phyloP scores from a whole-genome alignment of 2,113 vertebrate genomes.

The Fulica atra region DNA sequence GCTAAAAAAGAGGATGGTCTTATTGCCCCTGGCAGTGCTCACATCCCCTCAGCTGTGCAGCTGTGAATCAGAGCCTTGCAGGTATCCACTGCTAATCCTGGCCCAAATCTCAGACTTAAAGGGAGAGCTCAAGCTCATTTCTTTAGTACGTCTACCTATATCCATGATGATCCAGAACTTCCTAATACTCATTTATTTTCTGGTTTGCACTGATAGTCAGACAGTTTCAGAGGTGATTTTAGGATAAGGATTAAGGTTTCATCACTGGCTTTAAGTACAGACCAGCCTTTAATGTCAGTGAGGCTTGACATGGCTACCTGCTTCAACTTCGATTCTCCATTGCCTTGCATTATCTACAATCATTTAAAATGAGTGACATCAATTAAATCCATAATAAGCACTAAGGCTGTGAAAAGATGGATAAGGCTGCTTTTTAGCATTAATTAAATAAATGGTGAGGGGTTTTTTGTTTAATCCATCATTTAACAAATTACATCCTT shows the following conservation, averaged over 20 bases:
- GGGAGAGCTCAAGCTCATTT: neutral
- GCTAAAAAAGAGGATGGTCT: neutral
- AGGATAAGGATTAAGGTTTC: neutral
- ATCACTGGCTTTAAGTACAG: neutral
- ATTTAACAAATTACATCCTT: constrained; percentile 2
- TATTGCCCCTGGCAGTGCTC: rapidly evolving
- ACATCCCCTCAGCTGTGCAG: neutral
- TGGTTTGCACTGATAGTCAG: neutral
- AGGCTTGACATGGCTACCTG: neutral
- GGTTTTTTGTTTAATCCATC: neutral
- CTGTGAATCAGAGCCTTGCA: neutral
- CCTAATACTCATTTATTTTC: neutral
- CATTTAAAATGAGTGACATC: neutral
- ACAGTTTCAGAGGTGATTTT: neutral
- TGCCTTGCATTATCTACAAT: neutral
- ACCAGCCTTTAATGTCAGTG: neutral
- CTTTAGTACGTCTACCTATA: neutral
- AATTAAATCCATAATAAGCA: neutral
- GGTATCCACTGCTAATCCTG: neutral
- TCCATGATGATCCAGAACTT: neutral
- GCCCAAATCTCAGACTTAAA: neutral
- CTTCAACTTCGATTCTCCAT: neutral
- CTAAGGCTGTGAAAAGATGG: neutral
- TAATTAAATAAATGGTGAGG: constrained; percentile 12
- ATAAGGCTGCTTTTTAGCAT: neutral